Base-by-base conservation (phyloP, 2,797 vertebrate genomes). In the Bryconaethiops microstoma region DNA sequence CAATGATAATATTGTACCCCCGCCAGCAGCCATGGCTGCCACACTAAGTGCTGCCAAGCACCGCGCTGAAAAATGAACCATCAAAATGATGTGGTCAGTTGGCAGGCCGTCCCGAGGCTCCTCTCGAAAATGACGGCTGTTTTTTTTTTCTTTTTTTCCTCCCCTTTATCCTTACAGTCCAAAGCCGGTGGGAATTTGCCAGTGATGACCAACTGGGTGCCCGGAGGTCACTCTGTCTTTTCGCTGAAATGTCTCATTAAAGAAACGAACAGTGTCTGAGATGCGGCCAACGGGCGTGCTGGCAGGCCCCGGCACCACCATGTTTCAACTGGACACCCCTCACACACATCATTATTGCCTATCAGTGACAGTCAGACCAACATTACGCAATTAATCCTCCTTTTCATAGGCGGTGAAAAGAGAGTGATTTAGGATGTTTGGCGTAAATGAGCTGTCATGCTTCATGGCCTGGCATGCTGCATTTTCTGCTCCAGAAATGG, bases 281-380 rank as follows among this genome's bases (percentile, higher is more conserved):
- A 86, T 69, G 85, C 86, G 86, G 92, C 92, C 93, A 94, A 87
- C 90, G 84, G 84, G 70, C 86, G 55, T 78, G 87, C 93, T 93
- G 93, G 93, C 93, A 92, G 35, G 50, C 54, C 86, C 89, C 80
- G 82, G 79, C 85, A 80, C 84, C 40, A 83, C 85, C 52, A 21
- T 39, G 87, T 86, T 86, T 85, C 89, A 77, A 85, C 89, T 88
- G 91, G 87, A 92, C 89, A 88, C 92, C 91, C 89, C 89, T 92
- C 88, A 91, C 92, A 90, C 92, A 93, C 92, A 93, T 94, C 91
- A 93, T 94, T 92, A 93, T 82, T 92, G 88, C 90, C 91, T 91
- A 92, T 94, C 93, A 91, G 88, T 92, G 88, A 91, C 90, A 91
- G 88, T 88, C 90, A 93, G 90, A 83, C 87, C 82, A 88, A 89